phyloP scores from a whole-genome alignment of 2,797 vertebrate species.

The Hyperoplus lanceolatus region DNA sequence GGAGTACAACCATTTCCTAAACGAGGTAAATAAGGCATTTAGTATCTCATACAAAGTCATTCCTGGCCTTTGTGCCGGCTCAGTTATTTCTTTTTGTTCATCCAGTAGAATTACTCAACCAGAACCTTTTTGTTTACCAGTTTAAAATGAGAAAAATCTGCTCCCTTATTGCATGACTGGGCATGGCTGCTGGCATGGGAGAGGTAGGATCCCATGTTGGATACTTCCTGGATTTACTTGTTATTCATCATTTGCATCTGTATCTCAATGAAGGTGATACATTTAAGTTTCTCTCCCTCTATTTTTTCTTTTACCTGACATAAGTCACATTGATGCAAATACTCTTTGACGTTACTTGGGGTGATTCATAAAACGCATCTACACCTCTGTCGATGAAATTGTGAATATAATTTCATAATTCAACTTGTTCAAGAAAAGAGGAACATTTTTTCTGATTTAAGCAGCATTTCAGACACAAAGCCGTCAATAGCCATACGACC shows the following conservation, averaged over 20 bases:
- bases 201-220: not conserved
- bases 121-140: not conserved
- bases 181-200: not conserved
- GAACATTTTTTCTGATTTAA: not conserved
- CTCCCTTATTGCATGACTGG: not conserved
- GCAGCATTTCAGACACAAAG: not conserved
- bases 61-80: not conserved
- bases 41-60: not conserved
- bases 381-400: constrained; percentile 4
- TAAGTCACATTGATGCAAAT: not conserved
- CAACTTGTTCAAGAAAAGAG: constrained; percentile 2
- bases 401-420: not conserved
- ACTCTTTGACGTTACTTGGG: constrained; percentile 22
- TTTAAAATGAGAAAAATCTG: not conserved
- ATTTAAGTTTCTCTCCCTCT: not conserved
- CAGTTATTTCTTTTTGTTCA: not conserved
- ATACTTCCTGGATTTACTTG: not conserved
- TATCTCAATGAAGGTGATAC: constrained; percentile 8
- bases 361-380: not conserved
- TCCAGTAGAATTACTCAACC: not conserved
- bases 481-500: not conserved
- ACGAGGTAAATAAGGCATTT: not conserved
- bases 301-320: not conserved
- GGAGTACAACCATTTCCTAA: not conserved
- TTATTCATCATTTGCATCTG: constrained; percentile 26